These are phyloP conservation scores for Ariolimax columbianus DNA, from an alignment of 2,888 invertebrate genomes.

Conservation along the genomic window DNA sequence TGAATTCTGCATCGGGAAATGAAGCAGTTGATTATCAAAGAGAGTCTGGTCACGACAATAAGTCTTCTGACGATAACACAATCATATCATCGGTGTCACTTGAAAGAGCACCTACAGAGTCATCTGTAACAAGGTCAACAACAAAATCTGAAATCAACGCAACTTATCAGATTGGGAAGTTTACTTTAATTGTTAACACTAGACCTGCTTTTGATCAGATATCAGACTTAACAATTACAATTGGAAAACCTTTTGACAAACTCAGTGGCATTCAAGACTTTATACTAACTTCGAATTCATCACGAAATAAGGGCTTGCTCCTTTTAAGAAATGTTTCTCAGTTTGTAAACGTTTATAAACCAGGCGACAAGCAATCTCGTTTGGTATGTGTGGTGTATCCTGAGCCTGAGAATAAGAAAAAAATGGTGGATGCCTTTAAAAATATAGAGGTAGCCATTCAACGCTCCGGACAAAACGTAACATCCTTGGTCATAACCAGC, in stretches of 20 bases:
- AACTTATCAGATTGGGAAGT: background rate
- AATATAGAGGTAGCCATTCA: background rate
- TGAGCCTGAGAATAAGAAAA: background rate
- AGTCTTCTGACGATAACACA: background rate
- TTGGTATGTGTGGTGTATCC: slow-evolving; percentile 11
- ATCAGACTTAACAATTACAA: slow-evolving; percentile 3
- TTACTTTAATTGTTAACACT: background rate
- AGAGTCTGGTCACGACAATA: background rate
- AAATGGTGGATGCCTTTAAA: background rate
- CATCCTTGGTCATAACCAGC: background rate
- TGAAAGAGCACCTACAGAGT: background rate
- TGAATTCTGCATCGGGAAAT: background rate
- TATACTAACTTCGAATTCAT: background rate
- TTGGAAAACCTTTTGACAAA: slow-evolving; percentile 34
- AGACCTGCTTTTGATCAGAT: slow-evolving; percentile 12
- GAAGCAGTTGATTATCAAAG: background rate
- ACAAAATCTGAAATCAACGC: background rate
- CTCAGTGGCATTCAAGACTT: slow-evolving; percentile 15
- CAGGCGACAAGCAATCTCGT: background rate
- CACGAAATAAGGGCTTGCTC: background rate
- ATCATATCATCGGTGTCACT: background rate
- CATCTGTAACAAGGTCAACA: background rate
- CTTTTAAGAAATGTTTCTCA: background rate
- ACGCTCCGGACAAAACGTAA: background rate
- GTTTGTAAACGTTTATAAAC: background rate